Evolutionary conservation across 2,113 vertebrate genomes (phyloP).

Genomic region (Suncus etruscus): DNA sequence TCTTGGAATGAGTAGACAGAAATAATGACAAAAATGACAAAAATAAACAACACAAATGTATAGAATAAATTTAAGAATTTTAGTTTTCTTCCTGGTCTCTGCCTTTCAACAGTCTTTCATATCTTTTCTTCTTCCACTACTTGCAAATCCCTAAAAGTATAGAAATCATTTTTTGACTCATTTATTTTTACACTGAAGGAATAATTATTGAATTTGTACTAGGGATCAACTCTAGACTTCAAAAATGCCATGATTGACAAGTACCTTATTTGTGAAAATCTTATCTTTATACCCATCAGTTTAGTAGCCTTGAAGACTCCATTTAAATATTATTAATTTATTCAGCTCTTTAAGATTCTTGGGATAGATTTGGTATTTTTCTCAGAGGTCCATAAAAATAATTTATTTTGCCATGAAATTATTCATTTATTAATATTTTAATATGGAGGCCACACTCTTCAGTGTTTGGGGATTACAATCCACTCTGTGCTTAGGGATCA

Average conservation of each 20-base stretch:
- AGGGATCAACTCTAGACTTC: not conserved
- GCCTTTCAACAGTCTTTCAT: not conserved
- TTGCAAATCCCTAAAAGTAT: not conserved
- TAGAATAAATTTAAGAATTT: not conserved
- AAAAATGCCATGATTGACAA: not conserved
- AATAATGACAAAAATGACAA: not conserved
- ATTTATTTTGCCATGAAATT: not conserved
- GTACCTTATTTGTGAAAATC: not conserved
- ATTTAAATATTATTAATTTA: not conserved
- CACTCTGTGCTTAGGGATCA: no score
- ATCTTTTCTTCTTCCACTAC: not conserved
- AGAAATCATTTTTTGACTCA: not conserved
- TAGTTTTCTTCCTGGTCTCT: not conserved
- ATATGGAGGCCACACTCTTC: no score
- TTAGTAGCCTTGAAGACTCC: not conserved
- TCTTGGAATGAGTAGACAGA: not conserved
- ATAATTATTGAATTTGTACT: not conserved
- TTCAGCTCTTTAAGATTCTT: not conserved
- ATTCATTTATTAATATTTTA: not conserved
- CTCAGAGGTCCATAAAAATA: not conserved
- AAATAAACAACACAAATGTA: not conserved
- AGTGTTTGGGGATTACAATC: no score
- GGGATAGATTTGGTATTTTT: not conserved
- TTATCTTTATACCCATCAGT: not conserved
- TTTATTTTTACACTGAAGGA: not conserved